These are phyloP conservation scores for Acanthisitta chloris DNA, from an alignment of 2,113 vertebrate species.

Conservation along the genomic window DNA sequence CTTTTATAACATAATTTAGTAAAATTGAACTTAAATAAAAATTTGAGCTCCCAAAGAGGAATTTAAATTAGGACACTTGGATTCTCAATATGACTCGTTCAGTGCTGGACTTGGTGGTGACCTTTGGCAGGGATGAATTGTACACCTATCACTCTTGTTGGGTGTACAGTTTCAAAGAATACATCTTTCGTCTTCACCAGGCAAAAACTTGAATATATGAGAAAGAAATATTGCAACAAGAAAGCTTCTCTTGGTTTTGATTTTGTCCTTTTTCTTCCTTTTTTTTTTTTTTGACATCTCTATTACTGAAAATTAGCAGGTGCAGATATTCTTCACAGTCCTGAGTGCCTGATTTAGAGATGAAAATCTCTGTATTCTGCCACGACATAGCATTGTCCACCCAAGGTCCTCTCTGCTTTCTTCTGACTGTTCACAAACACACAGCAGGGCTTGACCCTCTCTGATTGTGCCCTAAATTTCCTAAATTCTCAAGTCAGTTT, in stretches of 20 bases:
- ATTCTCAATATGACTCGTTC: neutral
- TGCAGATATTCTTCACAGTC: neutral
- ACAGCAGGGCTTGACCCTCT: neutral
- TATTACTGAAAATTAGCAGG: neutral
- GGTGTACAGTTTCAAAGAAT: neutral
- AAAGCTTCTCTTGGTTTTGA: neutral
- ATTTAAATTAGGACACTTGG: neutral
- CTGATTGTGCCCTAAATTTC: rapidly evolving
- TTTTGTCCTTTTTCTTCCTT: neutral
- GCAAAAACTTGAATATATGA: neutral
- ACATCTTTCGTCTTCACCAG: neutral
- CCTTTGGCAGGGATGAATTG: neutral
- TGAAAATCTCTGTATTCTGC: neutral
- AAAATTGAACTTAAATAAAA: neutral
- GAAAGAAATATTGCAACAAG: neutral
- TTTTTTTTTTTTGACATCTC: neutral
- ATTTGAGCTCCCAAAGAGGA: neutral
- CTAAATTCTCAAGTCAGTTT: neutral
- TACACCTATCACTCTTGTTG: neutral
- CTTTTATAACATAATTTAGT: neutral
- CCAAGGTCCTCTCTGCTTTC: neutral
- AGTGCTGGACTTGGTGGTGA: rapidly evolving
- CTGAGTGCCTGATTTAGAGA: neutral
- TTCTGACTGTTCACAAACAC: neutral
- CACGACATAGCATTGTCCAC: neutral